Base-by-base conservation (phyloP, 1,140 invertebrate species). In the Magallana angulata region DNA sequence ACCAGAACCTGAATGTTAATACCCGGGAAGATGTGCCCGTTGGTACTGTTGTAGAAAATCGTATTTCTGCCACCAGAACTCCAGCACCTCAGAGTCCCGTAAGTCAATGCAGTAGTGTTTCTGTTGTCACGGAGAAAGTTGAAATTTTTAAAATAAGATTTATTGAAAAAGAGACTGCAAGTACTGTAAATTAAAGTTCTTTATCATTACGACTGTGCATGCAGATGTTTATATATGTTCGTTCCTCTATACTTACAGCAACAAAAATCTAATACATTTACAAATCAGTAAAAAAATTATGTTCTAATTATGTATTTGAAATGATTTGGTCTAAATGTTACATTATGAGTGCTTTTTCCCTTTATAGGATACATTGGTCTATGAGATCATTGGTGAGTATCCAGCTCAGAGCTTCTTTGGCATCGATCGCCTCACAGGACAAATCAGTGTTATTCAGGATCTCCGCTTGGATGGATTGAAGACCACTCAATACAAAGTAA, bases 361-460 rank as follows among this genome's bases (percentile, higher is more conserved):
- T 84, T 84, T 71, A 30, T 86, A 94, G 92, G 91, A 91, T 30
- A 11, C 57, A 2, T 90, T 94, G 18, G 82, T 87, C 1, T 94
- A 93, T 86, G 90, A 90, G 48, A 85, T 91, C 16, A 85, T 85
- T n/a, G 93, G 93, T 24, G 60, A 84, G 60, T 94, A 91, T 68
- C 92, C 92, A n/a, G 87, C 92, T 12, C 88, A 84, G 18, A 89
- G 88, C 18, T 94, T 92, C 91, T 94, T 94, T 85, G 60, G 16
- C 57, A 88, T 94, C 6, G 83, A 93, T 86, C 71, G 82, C 11
- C 83, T 30, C 0, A 92, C 90, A 16, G 92, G 93, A 2, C 71
- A 84, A 11, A 84, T 94, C n/a, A 90, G 82, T 12, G 88, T 93
- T 68, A 91, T 57, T 9, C 59, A 85, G 16, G 91, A 92, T 80